Conservation (phyloP, 2,797 vertebrate genomes). For the Tarsius wallacei region DNA sequence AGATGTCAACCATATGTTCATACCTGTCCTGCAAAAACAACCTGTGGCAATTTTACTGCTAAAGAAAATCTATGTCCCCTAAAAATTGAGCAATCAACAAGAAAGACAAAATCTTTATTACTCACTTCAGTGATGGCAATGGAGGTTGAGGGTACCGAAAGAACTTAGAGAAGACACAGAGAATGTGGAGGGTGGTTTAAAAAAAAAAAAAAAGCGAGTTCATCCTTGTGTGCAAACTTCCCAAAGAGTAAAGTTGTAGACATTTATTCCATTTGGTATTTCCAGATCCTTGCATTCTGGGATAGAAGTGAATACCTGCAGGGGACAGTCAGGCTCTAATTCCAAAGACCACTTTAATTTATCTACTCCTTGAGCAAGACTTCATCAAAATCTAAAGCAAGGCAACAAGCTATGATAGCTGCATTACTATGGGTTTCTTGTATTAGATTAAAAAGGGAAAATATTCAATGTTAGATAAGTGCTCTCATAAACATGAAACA, state of each 20-base stretch:
- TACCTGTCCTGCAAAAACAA: not conserved
- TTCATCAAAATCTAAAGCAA: not conserved
- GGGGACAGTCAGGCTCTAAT: not conserved
- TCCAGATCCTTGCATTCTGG: not conserved
- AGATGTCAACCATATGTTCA: not conserved
- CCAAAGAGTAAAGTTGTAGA: not conserved
- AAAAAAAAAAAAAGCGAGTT: not conserved
- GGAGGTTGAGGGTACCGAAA: not conserved
- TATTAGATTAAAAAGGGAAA: not conserved
- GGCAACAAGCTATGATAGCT: not conserved
- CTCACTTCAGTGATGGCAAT: not conserved
- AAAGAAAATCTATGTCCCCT: not conserved
- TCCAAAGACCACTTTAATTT: not conserved
- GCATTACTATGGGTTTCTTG: not conserved
- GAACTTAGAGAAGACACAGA: not conserved
- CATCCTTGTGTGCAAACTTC: not conserved
- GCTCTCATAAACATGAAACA: not conserved
- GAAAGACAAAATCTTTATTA: not conserved
- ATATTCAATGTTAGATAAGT: not conserved
- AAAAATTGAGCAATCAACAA: not conserved
- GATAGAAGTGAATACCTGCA: not conserved
- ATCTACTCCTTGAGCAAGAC: not conserved
- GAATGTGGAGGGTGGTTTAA: not conserved
- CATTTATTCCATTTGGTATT: not conserved
- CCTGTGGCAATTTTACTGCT: not conserved